Base-by-base conservation (phyloP, 2,797 vertebrate species). In the Crax fasciolata region DNA sequence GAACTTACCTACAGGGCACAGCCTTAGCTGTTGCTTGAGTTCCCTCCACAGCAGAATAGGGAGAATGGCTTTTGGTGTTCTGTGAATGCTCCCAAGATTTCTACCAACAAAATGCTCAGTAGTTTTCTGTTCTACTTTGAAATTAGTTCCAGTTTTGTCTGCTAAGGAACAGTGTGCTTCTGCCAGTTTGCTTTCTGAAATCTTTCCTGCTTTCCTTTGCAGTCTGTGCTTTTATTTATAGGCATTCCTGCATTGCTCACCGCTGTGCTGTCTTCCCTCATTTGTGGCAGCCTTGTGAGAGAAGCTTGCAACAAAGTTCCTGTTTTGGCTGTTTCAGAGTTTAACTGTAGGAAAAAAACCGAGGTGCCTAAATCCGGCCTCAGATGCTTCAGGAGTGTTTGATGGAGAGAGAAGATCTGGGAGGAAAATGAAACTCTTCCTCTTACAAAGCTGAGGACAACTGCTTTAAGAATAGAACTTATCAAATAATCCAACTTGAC, bases 21-120 rank as follows among this genome's bases (percentile, higher is more conserved):
- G 46, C 51, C 65, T 23, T 55, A 38, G 38, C 54, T 77, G 3
- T 75, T 2, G 7, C 61, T 46, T 32, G 38, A 38, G 30, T 23
- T 68, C 27, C 32, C 23, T 24, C 23, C 3, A 1, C 21, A 5
- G 3, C 4, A 25, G 28, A 5, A 25, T 35, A 15, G 7, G 5
- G 6, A 4, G 20, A 20, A 39, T 0, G 5, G 23, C 35, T 70
- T 77, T 83, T 73, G 41, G 6, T 18, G 24, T 83, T 43, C 13
- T 0, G 0, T 39, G 41, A 73, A 10, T 8, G 1, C 27, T 82
- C n/a, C 4, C 18, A 15, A 41, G 18, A 12, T 67, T 71, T 71
- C 48, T 28, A 61, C 28, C 17, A 46, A 12, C 10, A n/a, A 15
- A 38, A 55, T 5, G 9, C 38, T 46, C 51, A 10, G 16, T 67